Conservation (phyloP, 2,113 vertebrate species). For the Hirundichthys speculiger region DNA sequence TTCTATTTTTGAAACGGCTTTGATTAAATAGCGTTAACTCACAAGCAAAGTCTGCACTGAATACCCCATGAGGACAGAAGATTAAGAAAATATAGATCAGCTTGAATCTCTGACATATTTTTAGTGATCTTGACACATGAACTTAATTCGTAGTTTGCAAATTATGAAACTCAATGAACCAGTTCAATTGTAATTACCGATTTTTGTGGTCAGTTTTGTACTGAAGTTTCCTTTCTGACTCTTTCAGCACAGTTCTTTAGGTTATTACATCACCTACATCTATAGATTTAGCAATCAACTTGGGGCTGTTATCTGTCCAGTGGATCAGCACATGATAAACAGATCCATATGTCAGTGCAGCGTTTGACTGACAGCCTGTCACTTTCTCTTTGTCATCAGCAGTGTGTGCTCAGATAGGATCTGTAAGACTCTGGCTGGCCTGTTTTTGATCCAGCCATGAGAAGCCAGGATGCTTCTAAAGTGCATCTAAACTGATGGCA, state of each 20-base stretch:
- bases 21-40: conserved; percentile 37
- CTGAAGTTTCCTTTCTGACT: conserved; percentile 26
- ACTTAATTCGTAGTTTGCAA: too few relatives aligned
- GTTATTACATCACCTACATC: conserved; percentile 56
- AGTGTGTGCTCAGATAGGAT: conserved; percentile 71
- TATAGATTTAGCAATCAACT: conserved; percentile 60
- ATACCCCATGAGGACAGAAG: too few relatives aligned
- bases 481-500: conserved; percentile 42
- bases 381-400: conserved; percentile 70
- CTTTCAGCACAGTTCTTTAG: conserved; percentile 20
- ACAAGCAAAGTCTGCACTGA: too few relatives aligned
- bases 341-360: conserved; percentile 75
- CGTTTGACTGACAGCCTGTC: conserved; percentile 79
- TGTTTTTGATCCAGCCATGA: conserved; percentile 68
- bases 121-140: conserved; percentile 1
- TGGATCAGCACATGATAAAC: conserved; percentile 72
- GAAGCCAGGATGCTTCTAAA: conserved; percentile 47
- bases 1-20: conserved; percentile 39
- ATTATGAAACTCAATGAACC: too few relatives aligned
- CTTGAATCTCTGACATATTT: not conserved
- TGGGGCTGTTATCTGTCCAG: conserved; percentile 60
- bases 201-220: conserved; percentile 8
- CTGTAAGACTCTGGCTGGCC: conserved; percentile 47
- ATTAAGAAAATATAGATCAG: too few relatives aligned
- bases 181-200: not conserved